phyloP scores from a whole-genome alignment of 2,888 invertebrate species.

The Arge pagana region DNA sequence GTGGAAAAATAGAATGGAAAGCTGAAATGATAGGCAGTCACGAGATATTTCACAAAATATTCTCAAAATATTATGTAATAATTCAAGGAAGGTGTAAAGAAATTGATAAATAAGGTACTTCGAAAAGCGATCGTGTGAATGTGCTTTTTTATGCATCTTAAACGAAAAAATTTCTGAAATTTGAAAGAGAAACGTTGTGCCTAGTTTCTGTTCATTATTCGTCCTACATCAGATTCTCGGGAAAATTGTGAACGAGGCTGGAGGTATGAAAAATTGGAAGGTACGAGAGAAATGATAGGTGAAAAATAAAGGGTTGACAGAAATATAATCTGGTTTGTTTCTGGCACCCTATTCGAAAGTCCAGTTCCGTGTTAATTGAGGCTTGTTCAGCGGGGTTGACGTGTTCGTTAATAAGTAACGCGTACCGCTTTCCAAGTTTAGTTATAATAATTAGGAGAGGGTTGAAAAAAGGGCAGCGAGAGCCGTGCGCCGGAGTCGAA shows the following conservation, averaged over 20 bases:
- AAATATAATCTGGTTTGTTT: no score
- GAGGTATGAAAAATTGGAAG: neutral
- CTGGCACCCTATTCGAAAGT: conserved; percentile 3
- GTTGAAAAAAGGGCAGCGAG: conserved; percentile 10
- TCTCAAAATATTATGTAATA: no score
- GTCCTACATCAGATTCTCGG: neutral
- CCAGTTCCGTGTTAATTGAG: conserved; percentile 19
- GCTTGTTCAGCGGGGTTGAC: neutral
- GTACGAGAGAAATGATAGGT: neutral
- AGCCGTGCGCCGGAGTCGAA: conserved; percentile 12
- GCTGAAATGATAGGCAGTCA: no score
- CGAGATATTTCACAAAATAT: no score
- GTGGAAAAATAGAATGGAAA: no score
- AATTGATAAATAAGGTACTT: no score
- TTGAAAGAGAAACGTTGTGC: neutral
- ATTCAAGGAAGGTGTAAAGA: no score
- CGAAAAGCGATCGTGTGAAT: no score
- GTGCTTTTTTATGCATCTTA: no score
- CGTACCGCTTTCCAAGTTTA: conserved; percentile 14
- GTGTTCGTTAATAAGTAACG: conserved; percentile 17
- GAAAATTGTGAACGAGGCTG: neutral
- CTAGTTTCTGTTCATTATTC: conserved; percentile 6
- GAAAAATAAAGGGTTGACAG: conserved; percentile 5
- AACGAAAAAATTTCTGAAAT: no score
- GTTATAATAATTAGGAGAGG: conserved; percentile 21